Base-by-base conservation (phyloP, 1,140 invertebrate genomes). In the Campoletis sonorensis region DNA sequence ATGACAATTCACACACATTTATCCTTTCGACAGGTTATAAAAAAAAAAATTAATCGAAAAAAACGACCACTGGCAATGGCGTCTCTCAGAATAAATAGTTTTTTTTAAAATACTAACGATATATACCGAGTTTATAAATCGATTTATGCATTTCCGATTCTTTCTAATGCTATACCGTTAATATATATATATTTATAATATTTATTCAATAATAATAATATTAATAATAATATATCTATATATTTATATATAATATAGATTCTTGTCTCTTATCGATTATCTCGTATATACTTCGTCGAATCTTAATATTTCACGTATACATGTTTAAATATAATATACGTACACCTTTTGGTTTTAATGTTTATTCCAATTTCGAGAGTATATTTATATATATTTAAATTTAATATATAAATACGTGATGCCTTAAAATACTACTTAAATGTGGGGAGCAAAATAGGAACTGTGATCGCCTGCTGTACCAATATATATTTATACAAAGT, bases 401-500 rank as follows among this genome's bases (percentile, higher is more conserved):
- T 49, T 58, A 51, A 79, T 61, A 21, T 54, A 68, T 78, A 33
- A 78, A 79, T 79, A 81, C 37, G 76, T 27, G 70, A 67, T 78
- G 70, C 49, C 54, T 73, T 72, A 82, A 30, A 26, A 27, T 79
- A 82, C 54, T 58, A 58, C 54, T 58, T 23, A 4, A 58, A 58
- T 82, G 81, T 79, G 80, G 76, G 81, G 64, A 79, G 82, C 83
- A 79, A 89, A 87, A 89, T 89, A 89, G 89, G 89, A 89, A 89
- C 88, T 89, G 88, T 89, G 84, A 86, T 87, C 86, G 84, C 86
- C 88, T 89, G 88, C 87, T 86, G 87, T 87, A 84, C 86, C 64
- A 26, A n/a, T 80, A 23, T 26, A 58, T 27, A 77, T 58, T 45
- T 45, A 45, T 45, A 45, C 40, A 45, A 45, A 45, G 40, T 45